Evolutionary conservation across 1,140 invertebrate genomes (phyloP), one percentile per base, ranked within the genome.

Genomic region (Pectinophora gossypiella): DNA sequence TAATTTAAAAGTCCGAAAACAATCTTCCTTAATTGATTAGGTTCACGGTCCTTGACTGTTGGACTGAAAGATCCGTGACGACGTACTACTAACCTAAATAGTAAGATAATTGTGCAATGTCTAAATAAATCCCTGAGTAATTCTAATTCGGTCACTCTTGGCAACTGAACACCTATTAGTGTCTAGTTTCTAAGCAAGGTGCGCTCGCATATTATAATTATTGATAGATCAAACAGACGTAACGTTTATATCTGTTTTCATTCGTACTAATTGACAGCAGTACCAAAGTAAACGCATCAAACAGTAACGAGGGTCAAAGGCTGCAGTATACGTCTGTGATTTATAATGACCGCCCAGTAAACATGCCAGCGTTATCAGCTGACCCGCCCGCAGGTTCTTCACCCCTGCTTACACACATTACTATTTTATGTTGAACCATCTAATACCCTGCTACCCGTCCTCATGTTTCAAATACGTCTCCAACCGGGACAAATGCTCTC

Each of bases 331-430:
- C 56, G 63, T 76, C 63, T 71, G 67, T 78, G 75, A 76, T 78
- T 82, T 77, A 82, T 77, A 76, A 75, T 73, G 67, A 70, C 69
- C 59, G 64, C 49, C 61, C 54, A 74, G 68, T 64, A 62, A 73
- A 71, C 63, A 73, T 61, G 57, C 61, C 59, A 54, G 59, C 50
- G 63, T 78, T 83, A 83, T 83, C 79, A 64, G 48, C 54, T 61
- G 68, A 61, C 61, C 64, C 59, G 65, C 23, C 57, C 16, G 48
- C 47, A 69, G 72, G 75, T 78, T 80, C 75, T 79, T 80, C 75
- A 80, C 76, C 76, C 68, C 27, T 32, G 27, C 27, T 32, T 32
- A 32, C 27, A n/a, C 27, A 32, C 27, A 12, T 32, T n/a, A 32
- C 27, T n/a, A 32, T 12, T 32, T 32, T 7, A 32, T 3, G 6